phyloP scores from a whole-genome alignment of 2,888 invertebrate genomes.

The Tetragonula carbonaria region DNA sequence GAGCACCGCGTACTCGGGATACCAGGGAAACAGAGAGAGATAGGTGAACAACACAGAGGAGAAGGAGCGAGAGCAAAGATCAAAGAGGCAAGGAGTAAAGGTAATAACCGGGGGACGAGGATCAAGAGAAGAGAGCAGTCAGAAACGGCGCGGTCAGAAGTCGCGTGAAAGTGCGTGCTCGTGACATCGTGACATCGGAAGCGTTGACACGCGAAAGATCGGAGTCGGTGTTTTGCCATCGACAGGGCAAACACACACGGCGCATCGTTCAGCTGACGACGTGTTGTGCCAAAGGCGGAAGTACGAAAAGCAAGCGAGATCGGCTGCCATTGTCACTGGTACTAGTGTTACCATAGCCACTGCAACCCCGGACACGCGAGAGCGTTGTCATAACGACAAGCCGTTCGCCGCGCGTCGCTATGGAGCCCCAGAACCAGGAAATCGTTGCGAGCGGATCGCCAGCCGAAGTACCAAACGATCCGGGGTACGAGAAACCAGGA shows the following conservation, averaged over 20 bases:
- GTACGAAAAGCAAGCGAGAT: conserved; percentile 34
- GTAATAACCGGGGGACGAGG: conserved; percentile 11
- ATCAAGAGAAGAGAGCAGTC: not conserved
- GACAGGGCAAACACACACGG: conserved; percentile 32
- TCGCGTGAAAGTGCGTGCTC: conserved; percentile 57
- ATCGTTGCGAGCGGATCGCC: conserved; percentile 91
- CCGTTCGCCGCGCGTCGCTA: conserved; percentile 80
- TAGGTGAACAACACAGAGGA: conserved; percentile 30
- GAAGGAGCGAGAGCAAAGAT: not conserved
- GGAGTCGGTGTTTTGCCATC: conserved; percentile 44
- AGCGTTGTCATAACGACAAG: conserved; percentile 68
- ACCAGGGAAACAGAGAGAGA: conserved; percentile 24
- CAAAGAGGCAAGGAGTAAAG: conserved; percentile 23
- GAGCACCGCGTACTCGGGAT: conserved; percentile 24
- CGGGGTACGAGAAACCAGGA: conserved; percentile 88
- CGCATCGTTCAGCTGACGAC: conserved; percentile 12
- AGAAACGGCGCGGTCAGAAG: not conserved
- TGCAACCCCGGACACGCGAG: conserved; percentile 62
- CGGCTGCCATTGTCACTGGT: conserved; percentile 41
- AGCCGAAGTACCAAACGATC: conserved; percentile 97
- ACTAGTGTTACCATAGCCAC: conserved; percentile 51
- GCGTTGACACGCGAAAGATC: conserved; percentile 27
- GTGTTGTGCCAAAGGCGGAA: conserved; percentile 22
- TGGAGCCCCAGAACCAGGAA: conserved; percentile 93
- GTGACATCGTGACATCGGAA: conserved; percentile 39